These are phyloP conservation scores for Tenebrosternarchus preto DNA, from an alignment of 2,113 vertebrate species.

Conservation along the genomic window DNA sequence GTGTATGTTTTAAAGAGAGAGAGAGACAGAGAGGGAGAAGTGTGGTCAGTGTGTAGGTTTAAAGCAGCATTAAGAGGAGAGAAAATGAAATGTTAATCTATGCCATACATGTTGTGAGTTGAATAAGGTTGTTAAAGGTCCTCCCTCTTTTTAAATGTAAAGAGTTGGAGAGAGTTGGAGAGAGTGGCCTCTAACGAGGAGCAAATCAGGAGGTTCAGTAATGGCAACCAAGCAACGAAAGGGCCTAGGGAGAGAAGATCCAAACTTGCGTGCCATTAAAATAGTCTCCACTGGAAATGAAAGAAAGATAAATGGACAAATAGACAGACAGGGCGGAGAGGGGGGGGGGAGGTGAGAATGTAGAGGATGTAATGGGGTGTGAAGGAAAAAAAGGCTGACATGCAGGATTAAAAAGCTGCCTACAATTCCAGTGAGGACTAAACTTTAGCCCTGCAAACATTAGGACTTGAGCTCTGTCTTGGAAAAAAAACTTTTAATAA, in stretches of 20 bases:
- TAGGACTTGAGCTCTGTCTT: background rate
- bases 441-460: background rate
- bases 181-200: slow-evolving; percentile 4
- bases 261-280: slow-evolving; percentile 38
- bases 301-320: no score
- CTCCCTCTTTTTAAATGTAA: background rate
- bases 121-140: background rate
- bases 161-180: background rate
- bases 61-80: slow-evolving; percentile 22
- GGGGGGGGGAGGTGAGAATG: background rate
- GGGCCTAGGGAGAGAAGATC: background rate
- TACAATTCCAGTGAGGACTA: background rate
- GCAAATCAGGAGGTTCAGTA: slow-evolving; percentile 38
- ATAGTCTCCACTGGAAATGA: slow-evolving; percentile 11
- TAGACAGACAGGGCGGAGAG: background rate
- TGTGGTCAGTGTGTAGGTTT: background rate
- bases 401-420: background rate
- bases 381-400: background rate
- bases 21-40: background rate
- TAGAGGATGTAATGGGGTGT: background rate
- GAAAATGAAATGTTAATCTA: slow-evolving; percentile 51
- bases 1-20: background rate
- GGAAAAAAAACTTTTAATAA: background rate
- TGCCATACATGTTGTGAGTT: slow-evolving; percentile 13
- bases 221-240: slow-evolving; percentile 47